These are phyloP conservation scores for Drosophila atripex DNA, from an alignment of 2,888 invertebrate species.

Conservation along the genomic window DNA sequence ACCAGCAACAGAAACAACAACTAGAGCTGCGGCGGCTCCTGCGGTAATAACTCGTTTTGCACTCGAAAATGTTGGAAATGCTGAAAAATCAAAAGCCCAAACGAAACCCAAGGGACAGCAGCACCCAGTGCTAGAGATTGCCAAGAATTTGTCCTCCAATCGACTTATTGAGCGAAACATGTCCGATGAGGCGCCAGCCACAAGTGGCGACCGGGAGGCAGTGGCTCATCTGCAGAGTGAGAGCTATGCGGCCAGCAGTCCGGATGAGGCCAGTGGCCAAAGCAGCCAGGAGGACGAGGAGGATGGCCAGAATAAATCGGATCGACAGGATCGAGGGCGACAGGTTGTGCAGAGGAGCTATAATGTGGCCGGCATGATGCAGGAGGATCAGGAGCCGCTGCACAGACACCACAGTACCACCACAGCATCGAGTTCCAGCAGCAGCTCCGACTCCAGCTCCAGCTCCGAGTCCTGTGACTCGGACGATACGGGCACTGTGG, in stretches of 20 bases:
- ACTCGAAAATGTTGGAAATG: constrained; percentile 69
- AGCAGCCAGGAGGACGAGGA: constrained; percentile 50
- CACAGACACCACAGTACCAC: constrained; percentile 63
- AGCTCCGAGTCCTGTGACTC: constrained; percentile 84
- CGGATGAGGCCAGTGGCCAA: constrained; percentile 45
- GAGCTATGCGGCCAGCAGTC: constrained; percentile 58
- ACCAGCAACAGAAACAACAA: constrained; percentile 52
- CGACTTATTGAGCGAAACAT: constrained; percentile 53
- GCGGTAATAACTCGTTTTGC: constrained; percentile 77
- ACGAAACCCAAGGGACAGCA: constrained; percentile 60
- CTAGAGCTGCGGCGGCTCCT: constrained; percentile 63
- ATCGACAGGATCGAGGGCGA: background rate
- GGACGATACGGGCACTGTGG: constrained; percentile 86
- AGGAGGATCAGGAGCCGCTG: constrained; percentile 21
- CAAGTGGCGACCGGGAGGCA: constrained; percentile 4
- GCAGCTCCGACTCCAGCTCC: constrained; percentile 68
- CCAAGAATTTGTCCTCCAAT: constrained; percentile 63
- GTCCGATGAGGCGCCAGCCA: constrained; percentile 44
- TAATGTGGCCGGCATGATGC: constrained; percentile 70
- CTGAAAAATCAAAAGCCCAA: constrained; percentile 42
- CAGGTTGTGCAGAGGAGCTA: constrained; percentile 74
- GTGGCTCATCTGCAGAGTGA: constrained; percentile 65
- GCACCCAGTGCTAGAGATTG: constrained; percentile 48
- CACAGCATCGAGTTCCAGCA: constrained; percentile 79
- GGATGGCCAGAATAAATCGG: constrained; percentile 37